Conservation (phyloP, 2,888 invertebrate genomes). For the Mythimna ferrago region DNA sequence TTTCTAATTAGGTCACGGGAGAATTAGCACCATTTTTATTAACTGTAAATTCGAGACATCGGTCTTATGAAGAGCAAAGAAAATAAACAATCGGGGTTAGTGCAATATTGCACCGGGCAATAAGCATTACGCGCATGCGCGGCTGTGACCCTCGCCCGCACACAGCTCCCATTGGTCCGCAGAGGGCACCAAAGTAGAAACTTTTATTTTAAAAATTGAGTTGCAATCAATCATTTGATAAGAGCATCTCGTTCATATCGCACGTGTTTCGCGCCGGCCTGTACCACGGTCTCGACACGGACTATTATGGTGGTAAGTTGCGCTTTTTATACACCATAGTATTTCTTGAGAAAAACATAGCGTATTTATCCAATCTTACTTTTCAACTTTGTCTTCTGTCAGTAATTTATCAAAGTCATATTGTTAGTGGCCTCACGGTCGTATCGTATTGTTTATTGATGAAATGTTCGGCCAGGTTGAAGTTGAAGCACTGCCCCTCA, state of each 20-base stretch:
- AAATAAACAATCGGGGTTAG: slow-evolving; percentile 29
- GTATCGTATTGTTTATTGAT: slow-evolving; percentile 7
- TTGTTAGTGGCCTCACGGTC: slow-evolving; percentile 16
- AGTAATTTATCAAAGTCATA: slow-evolving; percentile 37
- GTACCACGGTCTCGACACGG: neutral
- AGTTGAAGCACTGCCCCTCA: slow-evolving; percentile 84
- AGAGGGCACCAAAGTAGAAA: slow-evolving; percentile 20
- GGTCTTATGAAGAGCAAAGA: slow-evolving; percentile 1
- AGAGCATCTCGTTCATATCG: slow-evolving; percentile 18
- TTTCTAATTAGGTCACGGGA: neutral
- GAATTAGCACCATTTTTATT: neutral
- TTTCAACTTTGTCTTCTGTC: slow-evolving; percentile 26
- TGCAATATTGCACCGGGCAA: slow-evolving; percentile 39
- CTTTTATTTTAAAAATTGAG: slow-evolving; percentile 26
- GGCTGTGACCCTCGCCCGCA: slow-evolving; percentile 18
- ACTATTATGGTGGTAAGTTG: slow-evolving; percentile 26
- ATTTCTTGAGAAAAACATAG: neutral
- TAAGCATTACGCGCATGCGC: slow-evolving; percentile 40
- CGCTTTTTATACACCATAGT: neutral
- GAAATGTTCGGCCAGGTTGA: slow-evolving; percentile 76
- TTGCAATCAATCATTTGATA: slow-evolving; percentile 50
- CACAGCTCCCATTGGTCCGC: slow-evolving; percentile 38
- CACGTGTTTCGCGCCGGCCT: slow-evolving; percentile 7
- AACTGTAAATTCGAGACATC: neutral
- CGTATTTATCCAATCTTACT: neutral